These are phyloP conservation scores for Ictalurus punctatus DNA, from an alignment of 2,113 vertebrate species.

Conservation along the genomic window DNA sequence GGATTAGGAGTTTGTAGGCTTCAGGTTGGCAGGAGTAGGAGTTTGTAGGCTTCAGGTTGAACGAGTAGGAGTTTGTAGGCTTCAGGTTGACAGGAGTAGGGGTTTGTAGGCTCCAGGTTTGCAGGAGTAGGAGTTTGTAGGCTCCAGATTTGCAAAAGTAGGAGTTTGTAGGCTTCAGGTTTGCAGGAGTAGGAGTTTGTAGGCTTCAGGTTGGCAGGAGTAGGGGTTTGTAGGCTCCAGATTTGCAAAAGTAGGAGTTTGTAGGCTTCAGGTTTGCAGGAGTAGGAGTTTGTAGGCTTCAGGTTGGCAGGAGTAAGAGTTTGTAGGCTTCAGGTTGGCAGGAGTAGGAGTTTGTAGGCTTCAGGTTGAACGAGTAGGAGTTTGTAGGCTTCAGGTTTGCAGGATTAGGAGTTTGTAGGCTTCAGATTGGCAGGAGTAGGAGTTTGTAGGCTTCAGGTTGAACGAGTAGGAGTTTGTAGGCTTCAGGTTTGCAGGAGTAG, in stretches of 20 bases:
- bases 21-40: not conserved
- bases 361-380: not conserved
- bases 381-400: too few species aligned
- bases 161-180: not conserved
- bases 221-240: too few species aligned
- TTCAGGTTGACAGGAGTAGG: too few species aligned
- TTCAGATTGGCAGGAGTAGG: too few species aligned
- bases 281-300: not conserved
- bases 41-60: too few species aligned
- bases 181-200: not conserved
- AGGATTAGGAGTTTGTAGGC: too few species aligned
- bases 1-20: not conserved
- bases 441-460: not conserved
- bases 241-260: not conserved
- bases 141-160: not conserved
- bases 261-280: not conserved
- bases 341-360: not conserved
- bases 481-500: not conserved
- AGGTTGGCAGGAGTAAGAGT: too few species aligned
- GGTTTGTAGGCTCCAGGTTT: too few species aligned
- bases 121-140: not conserved
- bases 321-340: not conserved
- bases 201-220: too few species aligned
- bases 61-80: too few species aligned
- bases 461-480: not conserved